Evolutionary conservation across 2,888 invertebrate genomes (phyloP).

Genomic region (Ariolimax columbianus): DNA sequence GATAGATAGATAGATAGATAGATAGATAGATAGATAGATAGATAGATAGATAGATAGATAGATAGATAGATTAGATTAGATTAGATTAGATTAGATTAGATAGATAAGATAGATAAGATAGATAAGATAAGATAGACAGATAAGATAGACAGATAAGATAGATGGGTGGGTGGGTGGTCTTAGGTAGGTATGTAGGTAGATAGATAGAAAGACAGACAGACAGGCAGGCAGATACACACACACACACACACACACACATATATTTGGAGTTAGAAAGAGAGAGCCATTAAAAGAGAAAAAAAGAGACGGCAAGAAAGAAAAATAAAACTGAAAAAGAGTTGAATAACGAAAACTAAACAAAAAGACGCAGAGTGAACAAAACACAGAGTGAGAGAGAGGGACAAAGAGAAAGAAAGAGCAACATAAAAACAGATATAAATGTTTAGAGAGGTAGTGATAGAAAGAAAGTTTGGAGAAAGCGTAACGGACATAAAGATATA

Average conservation of each 20-base stretch:
- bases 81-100: too few species aligned
- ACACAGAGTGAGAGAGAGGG: too few species aligned
- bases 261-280: background rate
- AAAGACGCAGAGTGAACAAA: background rate
- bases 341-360: background rate
- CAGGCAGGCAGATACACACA: too few species aligned
- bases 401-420: background rate
- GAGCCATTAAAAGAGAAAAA: background rate
- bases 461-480: background rate
- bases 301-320: background rate
- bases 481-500: background rate
- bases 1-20: slow-evolving; percentile 15
- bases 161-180: background rate
- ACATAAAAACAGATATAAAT: background rate
- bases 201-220: too few species aligned
- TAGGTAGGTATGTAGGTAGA: too few species aligned
- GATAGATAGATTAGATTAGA: slow-evolving; percentile 12
- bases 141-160: too few species aligned
- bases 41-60: slow-evolving; percentile 29
- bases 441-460: background rate
- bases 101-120: too few species aligned
- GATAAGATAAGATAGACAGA: too few species aligned
- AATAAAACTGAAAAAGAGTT: background rate
- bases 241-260: background rate
- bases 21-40: slow-evolving; percentile 17